These are phyloP conservation scores for Periophthalmus magnuspinnatus DNA, from an alignment of 2,797 vertebrate species.

Conservation along the genomic window DNA sequence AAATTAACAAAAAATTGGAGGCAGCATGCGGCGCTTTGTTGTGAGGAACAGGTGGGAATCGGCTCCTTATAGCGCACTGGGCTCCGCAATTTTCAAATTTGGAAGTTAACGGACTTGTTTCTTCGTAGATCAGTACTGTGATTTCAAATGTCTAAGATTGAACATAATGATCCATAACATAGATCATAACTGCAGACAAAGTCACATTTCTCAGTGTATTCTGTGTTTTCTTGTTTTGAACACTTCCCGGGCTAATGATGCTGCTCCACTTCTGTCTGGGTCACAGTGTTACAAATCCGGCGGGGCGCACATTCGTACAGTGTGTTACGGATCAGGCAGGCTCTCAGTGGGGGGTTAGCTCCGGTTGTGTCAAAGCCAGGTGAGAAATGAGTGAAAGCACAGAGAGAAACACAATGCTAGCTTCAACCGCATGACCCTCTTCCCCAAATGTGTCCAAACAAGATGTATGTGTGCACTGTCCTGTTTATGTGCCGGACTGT, in stretches of 20 bases:
- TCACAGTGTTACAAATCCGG: neutral
- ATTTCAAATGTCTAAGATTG: too few relatives aligned
- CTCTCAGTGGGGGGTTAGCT: conserved; percentile 19
- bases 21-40: too few relatives aligned
- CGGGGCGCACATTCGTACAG: neutral
- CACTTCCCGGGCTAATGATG: conserved; percentile 41
- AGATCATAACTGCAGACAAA: too few relatives aligned
- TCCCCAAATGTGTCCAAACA: conserved; percentile 4
- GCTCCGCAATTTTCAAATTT: too few relatives aligned
- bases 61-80: too few relatives aligned
- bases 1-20: too few relatives aligned
- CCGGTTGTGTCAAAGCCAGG: conserved; percentile 13
- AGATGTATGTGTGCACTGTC: neutral
- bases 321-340: neutral
- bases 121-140: too few relatives aligned
- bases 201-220: neutral
- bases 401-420: neutral
- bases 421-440: neutral
- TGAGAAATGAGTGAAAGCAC: neutral
- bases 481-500: neutral
- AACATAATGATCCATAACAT: too few relatives aligned
- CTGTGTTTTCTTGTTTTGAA: neutral
- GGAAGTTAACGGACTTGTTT: too few relatives aligned
- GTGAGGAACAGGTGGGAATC: too few relatives aligned
- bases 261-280: conserved; percentile 11